These are phyloP conservation scores for Ochropleura plecta DNA, from an alignment of 2,888 invertebrate species.

Conservation along the genomic window DNA sequence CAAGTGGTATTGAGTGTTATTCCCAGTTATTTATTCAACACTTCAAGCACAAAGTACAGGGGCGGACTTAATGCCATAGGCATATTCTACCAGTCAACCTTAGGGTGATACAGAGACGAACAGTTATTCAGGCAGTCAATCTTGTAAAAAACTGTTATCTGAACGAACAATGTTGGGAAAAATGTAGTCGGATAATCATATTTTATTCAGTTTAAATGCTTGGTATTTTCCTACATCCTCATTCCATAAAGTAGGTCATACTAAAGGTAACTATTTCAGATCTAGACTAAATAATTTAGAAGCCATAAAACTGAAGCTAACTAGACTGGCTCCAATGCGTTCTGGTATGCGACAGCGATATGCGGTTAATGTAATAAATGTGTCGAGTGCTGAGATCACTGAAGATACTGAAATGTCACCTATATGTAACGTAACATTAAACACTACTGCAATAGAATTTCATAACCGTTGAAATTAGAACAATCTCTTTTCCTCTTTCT, in stretches of 20 bases:
- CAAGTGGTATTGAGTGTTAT: not conserved
- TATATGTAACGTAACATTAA: not conserved
- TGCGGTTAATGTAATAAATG: conserved; percentile 14
- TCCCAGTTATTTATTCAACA: too few relatives aligned
- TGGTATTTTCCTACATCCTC: not conserved
- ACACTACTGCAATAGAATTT: conserved; percentile 15
- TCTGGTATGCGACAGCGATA: conserved; percentile 18
- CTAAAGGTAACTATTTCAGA: conserved; percentile 21
- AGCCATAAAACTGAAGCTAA: conserved; percentile 43
- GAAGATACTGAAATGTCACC: conserved; percentile 16
- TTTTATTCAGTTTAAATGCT: not conserved
- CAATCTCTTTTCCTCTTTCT: not conserved
- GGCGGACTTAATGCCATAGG: too few relatives aligned
- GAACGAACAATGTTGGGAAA: not conserved
- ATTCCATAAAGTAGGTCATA: conserved; percentile 28
- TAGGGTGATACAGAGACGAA: too few relatives aligned
- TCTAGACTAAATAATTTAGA: conserved; percentile 35
- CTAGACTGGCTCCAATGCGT: not conserved
- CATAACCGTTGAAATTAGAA: conserved; percentile 12
- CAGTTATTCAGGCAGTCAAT: not conserved
- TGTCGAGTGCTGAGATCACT: conserved; percentile 24
- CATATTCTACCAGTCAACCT: too few relatives aligned
- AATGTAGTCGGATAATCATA: too few relatives aligned
- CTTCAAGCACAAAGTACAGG: too few relatives aligned
- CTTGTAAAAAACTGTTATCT: not conserved